These are phyloP conservation scores for Melipona bicolor DNA, from an alignment of 2,888 invertebrate genomes.

Conservation along the genomic window DNA sequence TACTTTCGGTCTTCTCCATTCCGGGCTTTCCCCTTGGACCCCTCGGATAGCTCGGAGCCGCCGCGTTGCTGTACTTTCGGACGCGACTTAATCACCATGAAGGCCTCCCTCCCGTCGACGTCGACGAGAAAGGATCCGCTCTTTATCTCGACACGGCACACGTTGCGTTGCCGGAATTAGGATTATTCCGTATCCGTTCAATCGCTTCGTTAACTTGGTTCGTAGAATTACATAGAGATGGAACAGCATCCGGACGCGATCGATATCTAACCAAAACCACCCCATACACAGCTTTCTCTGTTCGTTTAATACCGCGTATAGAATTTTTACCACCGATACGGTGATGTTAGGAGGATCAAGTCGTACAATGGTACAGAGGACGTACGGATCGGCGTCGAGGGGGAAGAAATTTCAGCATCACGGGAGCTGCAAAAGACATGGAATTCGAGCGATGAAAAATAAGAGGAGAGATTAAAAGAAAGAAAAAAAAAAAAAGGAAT, in stretches of 20 bases:
- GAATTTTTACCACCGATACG: background rate
- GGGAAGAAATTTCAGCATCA: no score
- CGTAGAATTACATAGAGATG: conserved; percentile 58
- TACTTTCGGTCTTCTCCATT: conserved; percentile 70
- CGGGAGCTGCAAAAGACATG: background rate
- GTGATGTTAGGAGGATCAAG: background rate
- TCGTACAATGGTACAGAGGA: background rate
- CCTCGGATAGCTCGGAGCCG: conserved; percentile 49
- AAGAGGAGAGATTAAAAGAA: background rate
- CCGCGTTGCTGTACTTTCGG: conserved; percentile 67
- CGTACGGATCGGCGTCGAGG: background rate
- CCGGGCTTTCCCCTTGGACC: conserved; percentile 57
- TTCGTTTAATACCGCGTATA: background rate
- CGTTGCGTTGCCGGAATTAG: conserved; percentile 64
- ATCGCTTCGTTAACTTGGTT: conserved; percentile 65
- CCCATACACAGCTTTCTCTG: background rate
- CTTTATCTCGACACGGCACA: conserved; percentile 68
- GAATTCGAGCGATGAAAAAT: background rate
- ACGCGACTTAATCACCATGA: conserved; percentile 70
- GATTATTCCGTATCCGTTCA: conserved; percentile 66
- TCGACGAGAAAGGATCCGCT: conserved; percentile 68
- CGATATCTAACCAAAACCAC: conserved; percentile 20
- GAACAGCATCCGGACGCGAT: conserved; percentile 35
- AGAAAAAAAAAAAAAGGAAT: background rate
- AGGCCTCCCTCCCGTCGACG: conserved; percentile 57